Conservation (phyloP, 2,797 vertebrate species). For the Mallotus villosus region DNA sequence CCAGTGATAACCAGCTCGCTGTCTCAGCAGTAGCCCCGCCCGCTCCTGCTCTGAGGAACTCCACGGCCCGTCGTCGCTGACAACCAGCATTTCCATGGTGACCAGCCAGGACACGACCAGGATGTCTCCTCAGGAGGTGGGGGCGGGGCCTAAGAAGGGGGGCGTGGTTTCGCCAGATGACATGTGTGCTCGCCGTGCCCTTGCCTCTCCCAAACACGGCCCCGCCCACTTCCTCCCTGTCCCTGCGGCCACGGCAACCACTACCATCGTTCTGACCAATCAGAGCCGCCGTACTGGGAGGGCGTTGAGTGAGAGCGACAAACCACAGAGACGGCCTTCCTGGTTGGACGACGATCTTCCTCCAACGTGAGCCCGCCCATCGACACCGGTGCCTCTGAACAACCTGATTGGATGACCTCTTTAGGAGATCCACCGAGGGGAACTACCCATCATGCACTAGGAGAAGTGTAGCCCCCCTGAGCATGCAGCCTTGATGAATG, state of each 20-base stretch:
- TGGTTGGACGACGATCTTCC: constrained; percentile 59
- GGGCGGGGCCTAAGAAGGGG: constrained; percentile 23
- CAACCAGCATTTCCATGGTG: constrained; percentile 33
- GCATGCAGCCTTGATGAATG: constrained; percentile 50
- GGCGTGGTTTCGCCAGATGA: constrained; percentile 31
- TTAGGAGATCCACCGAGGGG: constrained; percentile 25
- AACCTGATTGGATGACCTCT: constrained; percentile 3
- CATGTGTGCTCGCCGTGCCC: constrained; percentile 28
- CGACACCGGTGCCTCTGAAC: constrained; percentile 17
- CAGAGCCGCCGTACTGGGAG: constrained; percentile 50
- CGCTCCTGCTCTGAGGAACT: constrained; percentile 70
- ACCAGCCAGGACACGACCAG: constrained; percentile 16
- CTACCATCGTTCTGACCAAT: constrained; percentile 17
- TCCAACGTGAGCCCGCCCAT: constrained; percentile 68
- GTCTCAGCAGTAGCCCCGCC: constrained; percentile 68
- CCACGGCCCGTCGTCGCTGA: constrained; percentile 40
- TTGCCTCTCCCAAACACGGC: constrained; percentile 46
- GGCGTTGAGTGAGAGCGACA: constrained; percentile 43
- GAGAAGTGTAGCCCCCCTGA: constrained; percentile 21
- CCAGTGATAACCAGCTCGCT: constrained; percentile 36
- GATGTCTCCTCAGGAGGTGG: constrained; percentile 42
- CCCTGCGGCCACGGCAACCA: constrained; percentile 48
- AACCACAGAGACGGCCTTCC: constrained; percentile 43
- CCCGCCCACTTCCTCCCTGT: constrained; percentile 52
- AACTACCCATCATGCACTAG: constrained; percentile 19